Conservation (phyloP, 2,888 invertebrate species). For the Unio delphinus region DNA sequence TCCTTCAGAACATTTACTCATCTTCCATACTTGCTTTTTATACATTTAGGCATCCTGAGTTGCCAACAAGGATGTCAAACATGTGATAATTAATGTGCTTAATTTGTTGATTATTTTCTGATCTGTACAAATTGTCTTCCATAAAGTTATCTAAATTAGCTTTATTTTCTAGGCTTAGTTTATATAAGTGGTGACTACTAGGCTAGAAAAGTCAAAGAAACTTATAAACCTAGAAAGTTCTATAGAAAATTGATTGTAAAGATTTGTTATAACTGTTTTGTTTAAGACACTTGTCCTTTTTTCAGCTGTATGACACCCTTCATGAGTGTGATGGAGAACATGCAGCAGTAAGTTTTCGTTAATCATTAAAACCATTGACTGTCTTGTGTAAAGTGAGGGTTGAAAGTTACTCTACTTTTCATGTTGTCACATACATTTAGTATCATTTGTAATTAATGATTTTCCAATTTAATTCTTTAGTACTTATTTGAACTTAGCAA, state of each 20-base stretch:
- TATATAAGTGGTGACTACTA: no score
- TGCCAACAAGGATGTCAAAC: no score
- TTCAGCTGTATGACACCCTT: slow-evolving; percentile 60
- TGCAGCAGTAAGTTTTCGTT: slow-evolving; percentile 53
- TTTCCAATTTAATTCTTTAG: not conserved
- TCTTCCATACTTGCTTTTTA: no score
- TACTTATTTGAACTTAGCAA: not conserved
- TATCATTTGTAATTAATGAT: not conserved
- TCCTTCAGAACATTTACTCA: no score
- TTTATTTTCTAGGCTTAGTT: no score
- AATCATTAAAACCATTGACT: not conserved
- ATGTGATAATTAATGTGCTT: no score
- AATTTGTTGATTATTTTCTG: no score
- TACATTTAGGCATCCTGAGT: no score
- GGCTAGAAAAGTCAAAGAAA: no score
- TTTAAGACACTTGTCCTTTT: slow-evolving; percentile 4
- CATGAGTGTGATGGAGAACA: slow-evolving; percentile 60
- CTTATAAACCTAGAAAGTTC: not conserved
- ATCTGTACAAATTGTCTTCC: no score
- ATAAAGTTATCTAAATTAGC: no score
- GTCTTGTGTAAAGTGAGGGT: no score
- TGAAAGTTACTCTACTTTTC: not conserved
- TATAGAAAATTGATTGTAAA: not conserved
- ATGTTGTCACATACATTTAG: not conserved
- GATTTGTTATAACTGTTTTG: not conserved